phyloP scores from a whole-genome alignment of 2,113 vertebrate genomes.

The Tupaia tana region DNA sequence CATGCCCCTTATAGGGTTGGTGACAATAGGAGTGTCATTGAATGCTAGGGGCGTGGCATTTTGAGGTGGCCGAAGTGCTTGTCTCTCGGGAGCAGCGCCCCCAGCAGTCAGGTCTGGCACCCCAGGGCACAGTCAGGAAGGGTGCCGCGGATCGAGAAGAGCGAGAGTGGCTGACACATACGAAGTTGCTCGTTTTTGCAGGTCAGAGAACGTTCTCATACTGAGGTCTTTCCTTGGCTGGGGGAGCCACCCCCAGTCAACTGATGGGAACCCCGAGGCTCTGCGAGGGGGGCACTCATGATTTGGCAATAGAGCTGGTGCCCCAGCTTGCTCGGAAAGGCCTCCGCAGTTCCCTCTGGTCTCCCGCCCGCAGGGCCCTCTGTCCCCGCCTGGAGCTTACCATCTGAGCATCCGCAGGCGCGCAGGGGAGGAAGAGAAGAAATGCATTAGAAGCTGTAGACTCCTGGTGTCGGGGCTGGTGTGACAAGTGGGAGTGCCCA shows the following conservation, averaged over 20 bases:
- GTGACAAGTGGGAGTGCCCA: neutral
- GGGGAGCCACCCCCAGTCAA: neutral
- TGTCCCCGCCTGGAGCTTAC: constrained; percentile 5
- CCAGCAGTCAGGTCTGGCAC: neutral
- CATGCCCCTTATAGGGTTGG: neutral
- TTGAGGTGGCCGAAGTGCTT: neutral
- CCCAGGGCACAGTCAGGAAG: neutral
- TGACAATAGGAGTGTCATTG: neutral
- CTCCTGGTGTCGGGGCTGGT: neutral
- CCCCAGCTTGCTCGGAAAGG: neutral
- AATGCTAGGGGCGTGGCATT: neutral
- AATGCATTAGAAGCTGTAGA: neutral
- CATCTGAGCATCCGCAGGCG: constrained; percentile 7
- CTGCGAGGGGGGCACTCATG: neutral
- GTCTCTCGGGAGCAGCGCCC: neutral
- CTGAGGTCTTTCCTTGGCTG: neutral
- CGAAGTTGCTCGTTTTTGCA: neutral
- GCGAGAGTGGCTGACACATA: too few relatives aligned
- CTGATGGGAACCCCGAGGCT: neutral
- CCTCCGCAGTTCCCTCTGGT: neutral
- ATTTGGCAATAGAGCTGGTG: neutral
- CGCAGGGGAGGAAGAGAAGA: neutral
- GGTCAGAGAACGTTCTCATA: neutral
- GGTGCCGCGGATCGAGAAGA: neutral
- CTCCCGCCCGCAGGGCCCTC: neutral